phyloP scores from a whole-genome alignment of 2,888 invertebrate species.

The Ecdyonurus torrentis region DNA sequence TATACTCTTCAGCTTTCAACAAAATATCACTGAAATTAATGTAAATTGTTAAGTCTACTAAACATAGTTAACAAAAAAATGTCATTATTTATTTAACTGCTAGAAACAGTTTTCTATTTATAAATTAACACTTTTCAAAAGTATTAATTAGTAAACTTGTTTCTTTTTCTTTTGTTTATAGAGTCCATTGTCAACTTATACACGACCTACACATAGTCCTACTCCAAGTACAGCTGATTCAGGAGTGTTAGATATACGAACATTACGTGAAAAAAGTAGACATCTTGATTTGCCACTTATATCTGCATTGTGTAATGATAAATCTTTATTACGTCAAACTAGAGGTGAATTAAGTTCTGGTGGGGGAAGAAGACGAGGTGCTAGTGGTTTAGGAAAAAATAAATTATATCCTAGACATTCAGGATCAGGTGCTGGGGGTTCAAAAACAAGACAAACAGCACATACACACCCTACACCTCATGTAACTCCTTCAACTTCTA shows the following conservation, averaged over 20 bases:
- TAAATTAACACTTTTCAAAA: too few relatives aligned
- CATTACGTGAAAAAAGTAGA: conserved; percentile 72
- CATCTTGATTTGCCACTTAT: conserved; percentile 82
- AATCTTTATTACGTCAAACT: conserved; percentile 20
- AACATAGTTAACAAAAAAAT: too few relatives aligned
- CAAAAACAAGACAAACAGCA: neutral
- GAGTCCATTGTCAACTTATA: neutral
- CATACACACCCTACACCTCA: neutral
- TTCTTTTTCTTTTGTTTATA: neutral
- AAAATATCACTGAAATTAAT: too few relatives aligned
- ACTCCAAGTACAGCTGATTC: neutral
- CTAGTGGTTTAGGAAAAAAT: neutral
- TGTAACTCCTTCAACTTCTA: neutral
- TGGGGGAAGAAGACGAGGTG: neutral
- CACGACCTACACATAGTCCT: neutral
- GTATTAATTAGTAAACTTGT: too few relatives aligned
- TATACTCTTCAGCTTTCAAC: too few relatives aligned
- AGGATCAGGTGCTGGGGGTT: neutral
- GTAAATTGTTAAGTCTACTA: too few relatives aligned
- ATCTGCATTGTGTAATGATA: conserved; percentile 84
- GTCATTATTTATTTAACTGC: too few relatives aligned
- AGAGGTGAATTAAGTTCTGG: neutral
- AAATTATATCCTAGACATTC: neutral
- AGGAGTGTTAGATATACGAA: conserved; percentile 52
- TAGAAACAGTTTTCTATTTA: too few relatives aligned